Evolutionary conservation across 2,113 vertebrate species (phyloP).

Genomic region (Tichodroma muraria): DNA sequence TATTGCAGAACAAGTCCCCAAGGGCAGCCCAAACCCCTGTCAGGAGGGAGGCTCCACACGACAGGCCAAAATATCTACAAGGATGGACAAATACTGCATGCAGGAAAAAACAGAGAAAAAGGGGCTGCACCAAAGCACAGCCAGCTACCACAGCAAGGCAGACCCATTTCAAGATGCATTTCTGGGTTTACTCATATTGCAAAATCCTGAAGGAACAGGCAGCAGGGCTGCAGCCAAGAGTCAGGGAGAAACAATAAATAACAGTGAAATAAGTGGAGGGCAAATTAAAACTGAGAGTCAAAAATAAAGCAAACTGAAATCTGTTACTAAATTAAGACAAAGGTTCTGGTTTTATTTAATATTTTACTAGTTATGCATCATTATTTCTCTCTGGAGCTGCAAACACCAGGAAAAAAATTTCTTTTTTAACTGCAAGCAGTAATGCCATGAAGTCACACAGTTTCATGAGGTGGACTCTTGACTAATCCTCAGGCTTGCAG

Average conservation of each 20-base stretch:
- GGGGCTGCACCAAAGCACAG: neutral
- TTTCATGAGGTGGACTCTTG: neutral
- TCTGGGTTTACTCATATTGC: neutral
- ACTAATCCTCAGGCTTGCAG: neutral
- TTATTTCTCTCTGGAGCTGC: neutral
- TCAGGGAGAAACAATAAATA: neutral
- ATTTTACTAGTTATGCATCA: neutral
- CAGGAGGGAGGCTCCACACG: neutral
- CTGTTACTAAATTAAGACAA: neutral
- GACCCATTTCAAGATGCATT: neutral
- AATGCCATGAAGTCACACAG: neutral
- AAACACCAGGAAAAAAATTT: accelerated
- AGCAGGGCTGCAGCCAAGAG: neutral
- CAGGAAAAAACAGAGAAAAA: neutral
- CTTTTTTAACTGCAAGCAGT: neutral
- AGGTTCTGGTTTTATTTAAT: neutral
- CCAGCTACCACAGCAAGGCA: neutral
- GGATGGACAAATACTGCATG: neutral
- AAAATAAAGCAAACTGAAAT: neutral
- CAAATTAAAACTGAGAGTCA: neutral
- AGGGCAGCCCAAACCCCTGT: neutral
- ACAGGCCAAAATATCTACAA: neutral
- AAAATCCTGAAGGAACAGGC: neutral
- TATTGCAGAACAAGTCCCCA: neutral
- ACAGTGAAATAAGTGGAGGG: neutral